phyloP scores from a whole-genome alignment of 1,140 invertebrate genomes.

The Leptopilina clavipes region DNA sequence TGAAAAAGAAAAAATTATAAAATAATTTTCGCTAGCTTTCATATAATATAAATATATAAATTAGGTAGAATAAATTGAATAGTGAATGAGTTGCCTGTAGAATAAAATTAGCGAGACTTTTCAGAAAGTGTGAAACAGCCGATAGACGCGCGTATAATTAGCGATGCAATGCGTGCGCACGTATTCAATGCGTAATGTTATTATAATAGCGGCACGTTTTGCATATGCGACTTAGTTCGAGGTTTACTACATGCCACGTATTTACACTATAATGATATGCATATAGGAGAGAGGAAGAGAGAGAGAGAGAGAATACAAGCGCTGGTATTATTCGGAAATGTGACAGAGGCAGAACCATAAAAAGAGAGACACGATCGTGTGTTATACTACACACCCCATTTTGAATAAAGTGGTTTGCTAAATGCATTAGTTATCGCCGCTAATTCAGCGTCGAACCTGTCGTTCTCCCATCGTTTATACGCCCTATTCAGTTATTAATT shows the following conservation, averaged over 20 bases:
- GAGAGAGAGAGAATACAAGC: constrained; percentile 50
- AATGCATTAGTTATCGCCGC: constrained; percentile 68
- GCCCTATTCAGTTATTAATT: constrained; percentile 44
- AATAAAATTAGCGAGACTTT: constrained; percentile 44
- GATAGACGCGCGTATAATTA: constrained; percentile 63
- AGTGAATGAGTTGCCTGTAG: constrained; percentile 20
- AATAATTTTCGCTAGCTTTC: background rate
- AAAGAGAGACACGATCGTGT: constrained; percentile 33
- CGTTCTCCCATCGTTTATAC: constrained; percentile 36
- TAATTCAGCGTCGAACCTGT: constrained; percentile 61
- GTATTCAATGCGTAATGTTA: constrained; percentile 70
- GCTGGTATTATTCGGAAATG: constrained; percentile 21
- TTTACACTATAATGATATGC: constrained; percentile 72
- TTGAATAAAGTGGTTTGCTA: constrained; percentile 64
- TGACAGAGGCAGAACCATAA: background rate
- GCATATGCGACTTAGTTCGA: constrained; percentile 65
- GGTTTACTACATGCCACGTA: constrained; percentile 58
- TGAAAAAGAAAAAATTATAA: too few relatives aligned
- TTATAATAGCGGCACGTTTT: constrained; percentile 73
- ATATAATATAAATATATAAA: background rate
- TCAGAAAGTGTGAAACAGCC: constrained; percentile 45
- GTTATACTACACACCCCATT: constrained; percentile 53
- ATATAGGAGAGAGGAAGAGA: constrained; percentile 56
- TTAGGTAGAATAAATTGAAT: constrained; percentile 11
- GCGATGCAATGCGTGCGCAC: constrained; percentile 62